These are phyloP conservation scores for Leucosticte australis DNA, from an alignment of 2,113 vertebrate species.

Conservation along the genomic window DNA sequence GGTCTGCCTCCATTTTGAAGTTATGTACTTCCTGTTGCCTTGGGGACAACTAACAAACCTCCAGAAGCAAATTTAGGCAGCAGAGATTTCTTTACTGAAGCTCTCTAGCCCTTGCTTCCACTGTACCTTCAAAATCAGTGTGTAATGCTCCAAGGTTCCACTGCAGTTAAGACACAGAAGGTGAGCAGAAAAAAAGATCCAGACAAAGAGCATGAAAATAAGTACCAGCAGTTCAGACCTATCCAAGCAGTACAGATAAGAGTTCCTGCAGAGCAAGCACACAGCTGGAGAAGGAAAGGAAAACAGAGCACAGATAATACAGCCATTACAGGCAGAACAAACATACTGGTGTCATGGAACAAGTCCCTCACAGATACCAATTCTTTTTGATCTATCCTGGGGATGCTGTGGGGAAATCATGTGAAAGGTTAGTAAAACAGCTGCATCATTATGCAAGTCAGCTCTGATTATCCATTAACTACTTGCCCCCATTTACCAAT, in stretches of 20 bases:
- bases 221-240: neutral
- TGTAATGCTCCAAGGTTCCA: neutral
- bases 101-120: neutral
- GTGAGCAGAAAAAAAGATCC: neutral
- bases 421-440: neutral
- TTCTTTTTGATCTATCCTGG: neutral
- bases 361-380: neutral
- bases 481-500: neutral
- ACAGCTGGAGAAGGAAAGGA: neutral
- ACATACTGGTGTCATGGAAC: neutral
- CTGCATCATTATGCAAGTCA: neutral
- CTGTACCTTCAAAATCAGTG: accelerated
- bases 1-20: neutral
- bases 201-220: neutral
- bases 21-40: neutral
- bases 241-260: neutral
- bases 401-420: neutral
- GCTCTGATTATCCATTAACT: neutral
- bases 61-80: neutral
- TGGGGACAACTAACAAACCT: neutral
- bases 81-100: neutral
- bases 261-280: neutral
- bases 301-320: neutral
- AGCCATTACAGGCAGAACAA: neutral
- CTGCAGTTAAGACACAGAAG: neutral